Base-by-base conservation (phyloP, 2,888 invertebrate species). In the Dynastes hyllus region DNA sequence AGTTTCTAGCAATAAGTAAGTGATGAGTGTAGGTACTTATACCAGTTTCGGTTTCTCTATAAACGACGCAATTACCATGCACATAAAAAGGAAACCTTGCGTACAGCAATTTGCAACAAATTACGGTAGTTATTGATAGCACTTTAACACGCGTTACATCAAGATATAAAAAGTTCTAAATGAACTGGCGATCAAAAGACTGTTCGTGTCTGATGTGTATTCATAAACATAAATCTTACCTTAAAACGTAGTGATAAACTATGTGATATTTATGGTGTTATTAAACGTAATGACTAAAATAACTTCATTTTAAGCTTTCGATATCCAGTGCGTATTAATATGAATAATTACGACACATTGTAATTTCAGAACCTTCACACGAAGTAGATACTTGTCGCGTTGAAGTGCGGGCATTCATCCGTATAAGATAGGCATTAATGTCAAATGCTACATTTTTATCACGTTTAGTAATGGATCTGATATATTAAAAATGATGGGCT, bases 121-220 rank as follows among this genome's bases (percentile, higher is more conserved):
- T 53, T 51, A 69, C 69, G 22, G 51, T 53, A 69, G 51, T 69
- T 69, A 69, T 69, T 69, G 69, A 69, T 69, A 69, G 69, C 69
- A 69, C 51, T 53, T 69, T 69, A 69, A 69, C 69, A 69, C 69
- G 69, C 69, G 69, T 69, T 51, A 69, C 69, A 69, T 69, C 69
- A 51, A 69, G 69, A 51, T 69, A 69, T 69, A 69, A 69, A 69
- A 69, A 69, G 22, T 51, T 69, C 51, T 67, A 67, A 67, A 69
- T 69, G 69, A 51, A n/a, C 63, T 67, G 11, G 66, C 66, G 45
- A 67, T 67, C 40, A 45, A 40, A 45, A 67, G 63, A 67, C 22
- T 16, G 22, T 67, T 67, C 66, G 40, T 67, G 66, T 45, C 66
- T 67, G 66, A 67, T 67, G 51, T 69, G 51, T 69, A 51, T 69